Evolutionary conservation across 2,888 invertebrate genomes (phyloP).

Genomic region (Pemphredon lugubris): DNA sequence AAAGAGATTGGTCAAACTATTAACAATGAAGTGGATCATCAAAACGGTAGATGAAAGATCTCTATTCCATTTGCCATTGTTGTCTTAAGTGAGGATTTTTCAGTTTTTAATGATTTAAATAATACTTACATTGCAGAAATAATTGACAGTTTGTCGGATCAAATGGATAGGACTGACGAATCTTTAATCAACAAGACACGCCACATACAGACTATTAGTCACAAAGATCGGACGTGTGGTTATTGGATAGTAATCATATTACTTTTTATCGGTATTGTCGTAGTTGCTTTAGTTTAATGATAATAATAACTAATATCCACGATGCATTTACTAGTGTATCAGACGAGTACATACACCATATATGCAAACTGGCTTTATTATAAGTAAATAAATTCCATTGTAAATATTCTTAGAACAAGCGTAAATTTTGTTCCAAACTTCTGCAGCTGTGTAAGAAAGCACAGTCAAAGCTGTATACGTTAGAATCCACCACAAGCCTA

Average conservation of each 20-base stretch:
- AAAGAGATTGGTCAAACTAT: conserved; percentile 89
- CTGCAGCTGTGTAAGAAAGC: too few relatives aligned
- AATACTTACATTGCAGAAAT: too few relatives aligned
- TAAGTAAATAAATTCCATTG: too few relatives aligned
- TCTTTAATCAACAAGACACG: conserved; percentile 86
- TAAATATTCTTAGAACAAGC: too few relatives aligned
- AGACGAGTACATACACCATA: too few relatives aligned
- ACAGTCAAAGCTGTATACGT: too few relatives aligned
- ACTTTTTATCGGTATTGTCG: conserved; percentile 86
- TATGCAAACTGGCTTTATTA: too few relatives aligned
- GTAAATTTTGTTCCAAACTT: too few relatives aligned
- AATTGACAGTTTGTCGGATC: conserved; percentile 88
- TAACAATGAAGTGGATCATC: conserved; percentile 88
- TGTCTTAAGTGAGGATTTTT: too few relatives aligned
- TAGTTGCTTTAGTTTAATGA: conserved; percentile 80
- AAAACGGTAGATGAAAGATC: conserved; percentile 84
- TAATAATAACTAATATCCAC: too few relatives aligned
- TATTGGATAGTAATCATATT: conserved; percentile 89
- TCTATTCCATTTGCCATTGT: not conserved
- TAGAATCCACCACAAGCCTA: too few relatives aligned
- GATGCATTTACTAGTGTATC: too few relatives aligned
- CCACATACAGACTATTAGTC: conserved; percentile 85
- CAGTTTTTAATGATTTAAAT: not conserved
- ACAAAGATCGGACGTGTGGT: conserved; percentile 88
- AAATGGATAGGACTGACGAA: conserved; percentile 87